These are phyloP conservation scores for Steinernema carpocapsae DNA, from an alignment of 2,888 invertebrate species.

Conservation along the genomic window DNA sequence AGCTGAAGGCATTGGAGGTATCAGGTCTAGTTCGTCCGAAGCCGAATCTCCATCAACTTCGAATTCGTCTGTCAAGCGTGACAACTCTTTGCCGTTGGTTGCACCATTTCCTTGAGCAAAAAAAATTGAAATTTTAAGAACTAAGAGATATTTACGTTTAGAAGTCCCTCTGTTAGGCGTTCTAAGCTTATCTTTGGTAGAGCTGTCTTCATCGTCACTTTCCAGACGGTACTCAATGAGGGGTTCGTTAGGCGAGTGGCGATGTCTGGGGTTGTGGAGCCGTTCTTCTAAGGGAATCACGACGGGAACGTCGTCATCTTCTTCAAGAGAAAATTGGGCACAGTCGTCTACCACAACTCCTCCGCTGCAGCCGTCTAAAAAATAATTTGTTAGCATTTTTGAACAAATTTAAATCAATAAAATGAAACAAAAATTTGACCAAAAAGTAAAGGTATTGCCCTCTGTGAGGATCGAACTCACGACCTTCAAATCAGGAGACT, in stretches of 20 bases:
- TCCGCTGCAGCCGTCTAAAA: not conserved
- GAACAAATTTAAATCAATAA: no score
- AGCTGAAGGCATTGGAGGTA: constrained; percentile 16
- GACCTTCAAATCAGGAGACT: no score
- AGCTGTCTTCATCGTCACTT: constrained; percentile 14
- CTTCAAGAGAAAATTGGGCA: constrained; percentile 9
- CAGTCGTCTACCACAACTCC: constrained; percentile 17
- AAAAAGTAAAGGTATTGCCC: no score
- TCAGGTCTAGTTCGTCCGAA: constrained; percentile 15
- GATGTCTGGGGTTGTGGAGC: constrained; percentile 3
- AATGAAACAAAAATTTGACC: no score
- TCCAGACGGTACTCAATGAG: constrained; percentile 19
- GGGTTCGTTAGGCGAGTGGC: not conserved
- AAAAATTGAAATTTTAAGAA: no score
- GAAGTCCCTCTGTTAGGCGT: not conserved
- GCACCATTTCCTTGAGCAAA: not conserved
- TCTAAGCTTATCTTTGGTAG: not conserved
- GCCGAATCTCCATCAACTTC: constrained; percentile 19
- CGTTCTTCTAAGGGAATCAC: constrained; percentile 15
- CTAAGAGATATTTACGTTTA: no score
- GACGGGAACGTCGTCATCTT: constrained; percentile 7
- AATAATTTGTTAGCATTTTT: no score
- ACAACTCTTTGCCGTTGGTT: constrained; percentile 20
- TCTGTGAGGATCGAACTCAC: no score
- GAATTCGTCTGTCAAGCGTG: constrained; percentile 15